Base-by-base conservation (phyloP, 2,797 vertebrate species). In the Scarus forsteni region DNA sequence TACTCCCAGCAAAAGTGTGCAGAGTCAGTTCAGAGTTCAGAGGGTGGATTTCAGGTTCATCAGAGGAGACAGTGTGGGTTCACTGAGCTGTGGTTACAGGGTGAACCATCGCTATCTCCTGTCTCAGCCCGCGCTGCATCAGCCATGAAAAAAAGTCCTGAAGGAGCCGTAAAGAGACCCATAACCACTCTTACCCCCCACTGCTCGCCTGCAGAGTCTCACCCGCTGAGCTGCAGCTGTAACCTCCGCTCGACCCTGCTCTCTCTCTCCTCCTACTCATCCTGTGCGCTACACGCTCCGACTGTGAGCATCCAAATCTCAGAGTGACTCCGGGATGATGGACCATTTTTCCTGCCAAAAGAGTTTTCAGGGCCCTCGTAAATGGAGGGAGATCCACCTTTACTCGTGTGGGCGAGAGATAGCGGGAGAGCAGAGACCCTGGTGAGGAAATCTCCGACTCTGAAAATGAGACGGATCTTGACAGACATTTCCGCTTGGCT, bases 191-290 rank as follows among this genome's bases (percentile, higher is more conserved):
- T 53, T 54, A 59, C 65, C 35, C 52, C 78, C 51, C 54, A 60
- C 66, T 75, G 66, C 56, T 83, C 65, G 39, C 54, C 61, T 52
- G 59, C 35, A 56, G 49, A 35, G 34, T 34, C 61, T 70, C 7
- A 43, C 52, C 19, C 48, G 56, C 44, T 53, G 48, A 55, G 70
- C 62, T 60, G 76, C 72, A 77, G 70, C 74, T 43, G 38, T 75
- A 70, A 85, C 84, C 85, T 86, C 66, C 66, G 10, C 55, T 50
- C 15, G 75, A 88, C 85, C 84, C 46, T 6, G 1, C 72, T 73
- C 72, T 54, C 72, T 54, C 66, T 60, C 71, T 60, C 67, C 72
- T 34, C 59, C 76, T 45, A 55, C 72, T 80, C 81, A 7, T 66
- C 48, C 42, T 48, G 0, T 35, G 51, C 52, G 42, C 74, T 64